A percentile compares a stretch with the other conserved stretches of the same genome.
Conservation (phyloP, 2,888 invertebrate species). For the Drosophila mimica region DNA sequence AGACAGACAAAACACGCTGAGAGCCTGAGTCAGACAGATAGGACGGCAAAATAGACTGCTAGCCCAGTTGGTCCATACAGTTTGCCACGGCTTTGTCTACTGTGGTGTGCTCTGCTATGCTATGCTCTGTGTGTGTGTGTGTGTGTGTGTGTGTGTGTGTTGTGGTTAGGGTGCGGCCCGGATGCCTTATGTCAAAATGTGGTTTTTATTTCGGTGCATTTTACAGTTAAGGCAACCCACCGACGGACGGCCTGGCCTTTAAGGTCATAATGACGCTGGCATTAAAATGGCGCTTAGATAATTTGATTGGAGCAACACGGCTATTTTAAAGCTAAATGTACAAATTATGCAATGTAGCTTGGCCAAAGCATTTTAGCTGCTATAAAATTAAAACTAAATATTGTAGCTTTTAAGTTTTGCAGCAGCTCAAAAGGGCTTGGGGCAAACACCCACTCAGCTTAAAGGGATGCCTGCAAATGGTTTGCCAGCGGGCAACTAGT, state of each 20-base stretch:
- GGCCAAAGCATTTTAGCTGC: background rate
- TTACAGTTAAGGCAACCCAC: slow-evolving; percentile 54
- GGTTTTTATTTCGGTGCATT: slow-evolving; percentile 73
- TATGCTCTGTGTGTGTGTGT: slow-evolving; percentile 12
- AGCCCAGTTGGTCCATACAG: slow-evolving; percentile 61
- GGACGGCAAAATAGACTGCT: slow-evolving; percentile 32
- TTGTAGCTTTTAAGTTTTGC: background rate
- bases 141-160: background rate
- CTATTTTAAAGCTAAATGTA: background rate
- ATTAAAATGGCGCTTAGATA: slow-evolving; percentile 17
- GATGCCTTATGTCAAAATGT: slow-evolving; percentile 75
- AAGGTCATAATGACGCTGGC: slow-evolving; percentile 6
- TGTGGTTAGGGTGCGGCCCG: slow-evolving; percentile 53
- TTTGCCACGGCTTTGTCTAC: slow-evolving; percentile 62
- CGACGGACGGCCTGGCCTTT: slow-evolving; percentile 32
- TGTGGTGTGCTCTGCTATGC: background rate
- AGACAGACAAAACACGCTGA: slow-evolving; percentile 40
- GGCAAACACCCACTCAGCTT: background rate
- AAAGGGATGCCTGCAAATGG: background rate
- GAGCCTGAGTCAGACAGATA: slow-evolving; percentile 42
- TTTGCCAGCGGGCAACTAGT: slow-evolving; percentile 14
- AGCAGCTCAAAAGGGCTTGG: background rate
- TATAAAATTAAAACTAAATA: background rate
- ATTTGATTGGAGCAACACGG: slow-evolving; percentile 7
- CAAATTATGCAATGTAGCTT: background rate